Base-by-base conservation (phyloP, 2,797 vertebrate species). In the Pipistrellus nathusii region DNA sequence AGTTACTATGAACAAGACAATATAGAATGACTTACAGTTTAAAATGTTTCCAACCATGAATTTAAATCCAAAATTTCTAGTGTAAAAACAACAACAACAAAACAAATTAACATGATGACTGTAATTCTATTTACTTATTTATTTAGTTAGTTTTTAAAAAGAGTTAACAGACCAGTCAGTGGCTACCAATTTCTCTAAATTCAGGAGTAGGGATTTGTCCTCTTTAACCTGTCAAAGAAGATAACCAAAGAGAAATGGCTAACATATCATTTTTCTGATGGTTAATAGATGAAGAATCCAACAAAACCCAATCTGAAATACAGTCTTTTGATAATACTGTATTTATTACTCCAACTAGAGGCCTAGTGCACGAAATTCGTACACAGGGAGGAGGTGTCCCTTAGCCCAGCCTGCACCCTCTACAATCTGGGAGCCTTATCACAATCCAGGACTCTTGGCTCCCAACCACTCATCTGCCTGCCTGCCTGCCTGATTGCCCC, bases 31-130 rank as follows among this genome's bases (percentile, higher is more conserved):
- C 30, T 90, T 55, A 81, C 32, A 32, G 21, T 77, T 30, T 20
- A 89, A 94, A n/a, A 68, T 41, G 12, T 83, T 91, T 88, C 68
- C 46, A 93, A 84, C 81, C n/a, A 68, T 18, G 8, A 85, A 76
- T 10, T 76, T 13, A 23, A 92, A 91, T 75, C 30, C 71, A 20
- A 89, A 86, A 87, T 32, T 51, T 81, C 55, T 8, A 76, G 48
- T 46, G 69, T 80, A 14, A 69, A 51, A 88, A n/a, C 30, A 69
- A 51, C 44, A 44, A 44, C 44, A 41, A 41, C 38, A 85, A n/a
- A 64, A 64, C 91, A 77, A 2, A 1, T n/a, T 55, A 78, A 51
- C 11, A 66, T 83, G 20, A 51, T 68, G 13, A 55, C 48, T 81
- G 35, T 32, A 9, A 71, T 66, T 78, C 3, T 83, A 55, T 73